A percentile compares a stretch with the other conserved stretches of the same genome.
phyloP scores from a whole-genome alignment of 2,113 vertebrate species.

The Pterophyllum scalare region DNA sequence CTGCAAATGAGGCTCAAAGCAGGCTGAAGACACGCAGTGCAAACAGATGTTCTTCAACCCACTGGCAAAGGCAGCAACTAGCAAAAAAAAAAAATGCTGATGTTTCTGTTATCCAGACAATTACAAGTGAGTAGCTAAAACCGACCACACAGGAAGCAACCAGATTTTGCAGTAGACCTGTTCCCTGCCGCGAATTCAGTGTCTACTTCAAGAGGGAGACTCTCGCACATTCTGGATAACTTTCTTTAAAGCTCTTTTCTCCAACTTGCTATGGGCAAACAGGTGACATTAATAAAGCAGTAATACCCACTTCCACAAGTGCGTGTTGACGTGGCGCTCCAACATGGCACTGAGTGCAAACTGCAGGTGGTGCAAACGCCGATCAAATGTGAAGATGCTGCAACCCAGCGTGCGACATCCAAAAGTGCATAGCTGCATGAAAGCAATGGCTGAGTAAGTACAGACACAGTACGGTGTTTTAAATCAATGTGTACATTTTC shows the following conservation, averaged over 20 bases:
- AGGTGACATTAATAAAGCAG: not conserved
- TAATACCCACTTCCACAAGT: slow-evolving; percentile 91
- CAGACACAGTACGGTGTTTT: not conserved
- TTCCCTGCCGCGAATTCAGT: not conserved
- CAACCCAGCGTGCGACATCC: slow-evolving; percentile 91
- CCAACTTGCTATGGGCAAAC: not conserved
- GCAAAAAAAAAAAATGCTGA: not conserved
- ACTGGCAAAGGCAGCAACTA: not conserved
- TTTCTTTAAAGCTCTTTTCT: not conserved
- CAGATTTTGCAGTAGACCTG: not conserved
- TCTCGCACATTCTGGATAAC: not conserved
- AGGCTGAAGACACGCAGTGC: not conserved
- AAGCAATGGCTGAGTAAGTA: slow-evolving; percentile 2
- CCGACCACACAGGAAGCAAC: not conserved
- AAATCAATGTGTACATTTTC: not conserved
- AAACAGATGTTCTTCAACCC: not conserved
- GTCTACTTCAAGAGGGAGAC: not conserved
- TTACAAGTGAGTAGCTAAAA: not conserved
- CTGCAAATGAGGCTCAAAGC: not conserved
- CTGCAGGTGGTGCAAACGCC: slow-evolving; percentile 89
- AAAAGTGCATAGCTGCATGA: slow-evolving; percentile 91
- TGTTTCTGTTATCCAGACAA: not conserved
- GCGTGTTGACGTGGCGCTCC: slow-evolving; percentile 90
- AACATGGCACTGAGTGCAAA: slow-evolving; percentile 92
- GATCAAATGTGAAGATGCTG: slow-evolving; percentile 91